Conservation (phyloP, 2,888 invertebrate genomes). For the Epinotia brunnichana region DNA sequence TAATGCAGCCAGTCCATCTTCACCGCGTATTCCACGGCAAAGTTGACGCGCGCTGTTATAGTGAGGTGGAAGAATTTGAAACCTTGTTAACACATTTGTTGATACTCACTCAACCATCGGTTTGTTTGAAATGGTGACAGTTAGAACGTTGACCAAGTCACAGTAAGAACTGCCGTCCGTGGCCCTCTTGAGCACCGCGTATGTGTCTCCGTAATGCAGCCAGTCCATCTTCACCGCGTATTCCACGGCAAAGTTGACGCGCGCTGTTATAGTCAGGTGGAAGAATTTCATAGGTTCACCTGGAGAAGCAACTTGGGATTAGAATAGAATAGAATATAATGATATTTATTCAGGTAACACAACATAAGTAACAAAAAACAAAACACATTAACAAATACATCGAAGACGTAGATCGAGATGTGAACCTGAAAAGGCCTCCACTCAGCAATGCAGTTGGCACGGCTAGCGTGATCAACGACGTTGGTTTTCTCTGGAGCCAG, state of each 20-base stretch:
- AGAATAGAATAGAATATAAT: no score
- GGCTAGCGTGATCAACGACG: no score
- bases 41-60: constrained; percentile 57
- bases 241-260: constrained; percentile 61
- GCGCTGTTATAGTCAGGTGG: constrained; percentile 54
- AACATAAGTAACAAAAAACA: no score
- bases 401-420: no score
- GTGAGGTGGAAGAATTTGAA: constrained; percentile 52
- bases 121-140: constrained; percentile 56
- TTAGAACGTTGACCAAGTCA: constrained; percentile 60
- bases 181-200: constrained; percentile 62
- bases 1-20: constrained; percentile 58
- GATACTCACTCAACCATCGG: constrained; percentile 60
- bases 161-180: constrained; percentile 63
- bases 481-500: no score
- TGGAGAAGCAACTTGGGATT: constrained; percentile 35
- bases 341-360: no score
- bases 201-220: constrained; percentile 61
- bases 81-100: neutral
- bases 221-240: constrained; percentile 61
- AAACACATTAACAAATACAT: no score
- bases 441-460: no score
- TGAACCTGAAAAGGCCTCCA: no score
- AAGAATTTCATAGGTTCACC: constrained; percentile 51
- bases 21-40: constrained; percentile 64